Evolutionary conservation across 2,113 vertebrate species (phyloP).

Genomic region (Cyanocitta stelleri): DNA sequence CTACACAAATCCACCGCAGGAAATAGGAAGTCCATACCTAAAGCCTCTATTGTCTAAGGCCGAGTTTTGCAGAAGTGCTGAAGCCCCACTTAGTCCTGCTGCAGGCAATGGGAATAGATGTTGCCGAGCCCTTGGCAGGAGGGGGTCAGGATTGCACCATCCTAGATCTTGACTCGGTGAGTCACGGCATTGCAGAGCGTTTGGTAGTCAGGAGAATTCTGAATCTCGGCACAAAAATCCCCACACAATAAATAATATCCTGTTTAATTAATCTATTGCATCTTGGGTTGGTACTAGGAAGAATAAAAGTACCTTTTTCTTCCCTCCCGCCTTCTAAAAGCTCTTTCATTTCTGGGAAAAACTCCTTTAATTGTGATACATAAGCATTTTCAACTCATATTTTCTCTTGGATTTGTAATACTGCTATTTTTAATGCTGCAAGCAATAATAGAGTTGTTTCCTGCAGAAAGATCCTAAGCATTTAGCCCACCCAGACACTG

Average conservation of each 20-base stretch:
- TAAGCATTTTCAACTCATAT: background rate
- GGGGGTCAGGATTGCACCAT: background rate
- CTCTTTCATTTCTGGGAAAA: background rate
- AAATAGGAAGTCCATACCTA: conserved; percentile 58
- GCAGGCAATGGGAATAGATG: background rate
- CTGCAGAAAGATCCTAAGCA: background rate
- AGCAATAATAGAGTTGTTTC: background rate
- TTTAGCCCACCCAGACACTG: background rate
- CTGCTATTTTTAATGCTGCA: background rate
- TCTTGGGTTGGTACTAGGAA: background rate
- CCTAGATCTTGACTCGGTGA: background rate
- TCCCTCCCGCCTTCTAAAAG: background rate
- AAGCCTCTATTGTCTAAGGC: conserved; percentile 41
- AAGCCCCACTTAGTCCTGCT: background rate
- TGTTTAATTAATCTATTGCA: background rate
- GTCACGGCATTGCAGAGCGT: background rate
- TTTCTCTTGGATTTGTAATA: background rate
- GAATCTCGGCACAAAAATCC: background rate
- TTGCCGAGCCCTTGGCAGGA: background rate
- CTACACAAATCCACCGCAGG: conserved; percentile 59
- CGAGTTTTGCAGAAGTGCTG: conserved; percentile 2
- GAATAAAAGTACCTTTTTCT: background rate
- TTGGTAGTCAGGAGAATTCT: background rate
- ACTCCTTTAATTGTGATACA: background rate
- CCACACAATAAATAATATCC: background rate